These are phyloP conservation scores for Pterostichus niger DNA, from an alignment of 2,888 invertebrate genomes.

Conservation along the genomic window DNA sequence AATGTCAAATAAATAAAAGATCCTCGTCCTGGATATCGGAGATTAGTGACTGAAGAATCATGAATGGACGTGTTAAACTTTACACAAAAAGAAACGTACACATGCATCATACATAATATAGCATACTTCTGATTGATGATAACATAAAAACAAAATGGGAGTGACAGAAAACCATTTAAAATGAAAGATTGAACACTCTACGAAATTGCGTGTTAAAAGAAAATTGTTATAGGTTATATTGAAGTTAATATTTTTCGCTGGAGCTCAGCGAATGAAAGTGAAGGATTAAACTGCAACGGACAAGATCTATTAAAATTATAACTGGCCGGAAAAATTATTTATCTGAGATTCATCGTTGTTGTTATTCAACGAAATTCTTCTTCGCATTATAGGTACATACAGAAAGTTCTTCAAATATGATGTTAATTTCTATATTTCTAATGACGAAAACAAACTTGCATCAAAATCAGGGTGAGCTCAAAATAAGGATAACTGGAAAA, in stretches of 20 bases:
- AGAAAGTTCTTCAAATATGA: no score
- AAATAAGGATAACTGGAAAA: no score
- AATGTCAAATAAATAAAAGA: no score
- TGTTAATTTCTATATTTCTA: no score
- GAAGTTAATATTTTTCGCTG: conserved; percentile 13
- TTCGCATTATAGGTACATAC: no score
- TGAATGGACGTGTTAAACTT: no score
- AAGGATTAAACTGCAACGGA: not conserved
- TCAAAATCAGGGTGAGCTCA: no score
- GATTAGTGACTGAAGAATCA: no score
- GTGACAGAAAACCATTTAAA: conserved; percentile 44
- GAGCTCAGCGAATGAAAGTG: not conserved
- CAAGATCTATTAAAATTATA: conserved; percentile 5
- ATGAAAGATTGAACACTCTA: conserved; percentile 36
- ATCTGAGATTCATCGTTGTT: not conserved
- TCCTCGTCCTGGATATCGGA: no score
- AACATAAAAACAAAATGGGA: conserved; percentile 33
- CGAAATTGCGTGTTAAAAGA: conserved; percentile 31
- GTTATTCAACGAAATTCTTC: not conserved
- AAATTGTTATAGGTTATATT: conserved; percentile 27
- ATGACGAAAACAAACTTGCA: no score
- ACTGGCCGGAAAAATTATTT: not conserved
- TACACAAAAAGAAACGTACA: not conserved
- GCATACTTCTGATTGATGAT: conserved; percentile 6
- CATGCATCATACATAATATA: not conserved